Evolutionary conservation across 2,888 invertebrate species (phyloP).

Genomic region (Idaea aversata): DNA sequence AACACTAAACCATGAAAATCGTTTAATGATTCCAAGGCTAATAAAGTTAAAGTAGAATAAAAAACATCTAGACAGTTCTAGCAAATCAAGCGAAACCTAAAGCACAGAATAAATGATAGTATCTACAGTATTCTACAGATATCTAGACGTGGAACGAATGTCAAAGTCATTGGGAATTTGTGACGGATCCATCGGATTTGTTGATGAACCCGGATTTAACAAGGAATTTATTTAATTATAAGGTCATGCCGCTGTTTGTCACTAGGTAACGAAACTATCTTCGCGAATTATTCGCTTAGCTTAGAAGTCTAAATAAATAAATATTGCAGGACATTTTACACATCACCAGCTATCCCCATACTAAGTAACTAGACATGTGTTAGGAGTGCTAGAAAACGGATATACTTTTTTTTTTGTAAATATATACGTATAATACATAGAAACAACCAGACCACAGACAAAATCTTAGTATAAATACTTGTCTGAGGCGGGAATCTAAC

Average conservation of each 20-base stretch:
- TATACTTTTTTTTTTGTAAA: no score
- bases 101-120: neutral
- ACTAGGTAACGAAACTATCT: no score
- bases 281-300: no score
- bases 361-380: no score
- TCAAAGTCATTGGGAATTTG: neutral
- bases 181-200: neutral
- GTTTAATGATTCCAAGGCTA: constrained; percentile 10
- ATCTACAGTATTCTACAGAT: neutral
- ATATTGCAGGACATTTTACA: no score
- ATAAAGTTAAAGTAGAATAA: constrained; percentile 18
- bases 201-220: neutral
- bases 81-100: neutral
- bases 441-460: no score
- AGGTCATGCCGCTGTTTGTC: neutral
- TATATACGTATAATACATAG: no score
- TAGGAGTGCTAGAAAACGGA: no score
- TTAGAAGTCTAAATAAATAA: no score
- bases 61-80: constrained; percentile 15
- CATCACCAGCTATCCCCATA: no score
- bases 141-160: neutral
- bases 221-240: neutral
- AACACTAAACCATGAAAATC: constrained; percentile 23
- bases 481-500: no score
- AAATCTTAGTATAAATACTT: no score